Base-by-base conservation (phyloP, 2,797 vertebrate genomes). In the Geotrypetes seraphini region DNA sequence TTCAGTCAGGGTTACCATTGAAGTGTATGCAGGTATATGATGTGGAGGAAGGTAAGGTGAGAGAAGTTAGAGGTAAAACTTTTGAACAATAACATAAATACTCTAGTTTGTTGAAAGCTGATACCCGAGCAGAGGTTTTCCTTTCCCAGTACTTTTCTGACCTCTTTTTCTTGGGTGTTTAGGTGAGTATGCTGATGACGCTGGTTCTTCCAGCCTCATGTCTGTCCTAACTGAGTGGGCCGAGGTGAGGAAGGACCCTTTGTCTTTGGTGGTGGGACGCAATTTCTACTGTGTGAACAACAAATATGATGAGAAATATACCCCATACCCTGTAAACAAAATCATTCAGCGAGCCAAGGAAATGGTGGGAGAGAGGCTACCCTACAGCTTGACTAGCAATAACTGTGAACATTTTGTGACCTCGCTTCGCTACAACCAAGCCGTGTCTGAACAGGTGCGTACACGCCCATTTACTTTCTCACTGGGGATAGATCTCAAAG, bases 351-450 rank as follows among this genome's bases (percentile, higher is more conserved):
- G 70, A 4, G 90, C 89, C 0, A 10, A 62, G 13, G 24, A 31
- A 0, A 12, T 22, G 39, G 71, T 89, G 47, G 87, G 74, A 5
- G 2, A 13, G 10, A 69, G 73, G 44, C 31, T 81, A 19, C 43
- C 63, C 0, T 95, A 89, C 47, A 82, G 69, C 5, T 39, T 92
- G 38, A 35, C 84, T 31, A 71, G 62, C 0, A 25, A 59, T 2
- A 95, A 93, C 75, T 95, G 91, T 4, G 90, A 93, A 53, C 90
- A 95, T 64, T 93, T 93, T 13, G 90, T 50, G 28, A 95, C 71
- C 0, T 73, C 82, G 13, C 55, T 93, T 41, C 80, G 90, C 37
- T 92, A 91, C 0, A 87, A 87, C 3, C 69, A 83, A 10, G 5
- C 80, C 1, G 71, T 81, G 37, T 89, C 86, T 5, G 79, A 80